Base-by-base conservation (phyloP, 2,888 invertebrate genomes). In the Minunthozetes semirufus region DNA sequence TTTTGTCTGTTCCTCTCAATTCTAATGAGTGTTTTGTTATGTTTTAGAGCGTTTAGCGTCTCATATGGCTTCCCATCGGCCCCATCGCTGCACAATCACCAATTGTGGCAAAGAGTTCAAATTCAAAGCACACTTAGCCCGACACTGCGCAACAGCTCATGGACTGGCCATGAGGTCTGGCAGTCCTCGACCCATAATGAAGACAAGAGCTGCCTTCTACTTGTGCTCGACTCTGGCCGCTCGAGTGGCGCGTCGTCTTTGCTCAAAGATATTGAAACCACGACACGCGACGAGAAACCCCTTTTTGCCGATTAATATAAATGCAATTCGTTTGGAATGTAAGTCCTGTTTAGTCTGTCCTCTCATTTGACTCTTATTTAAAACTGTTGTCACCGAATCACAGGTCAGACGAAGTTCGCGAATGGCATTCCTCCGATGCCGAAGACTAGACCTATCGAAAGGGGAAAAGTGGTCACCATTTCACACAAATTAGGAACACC, bases 101-200 rank as follows among this genome's bases (percentile, higher is more conserved):
- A 91, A 92, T 80, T 96, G 96, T 85, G 92, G 91, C 76, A 94
- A 95, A 88, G 95, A 96, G 85, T 96, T 96, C 85, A 94, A 95
- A 84, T 85, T 95, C 81, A 96, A 95, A 85, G 91, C 94, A 77
- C 95, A 96, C 84, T 86, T 97, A 80, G 92, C 92, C 77, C 89
- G 94, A 77, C 96, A 97, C 86, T 91, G 94, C 84, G 94, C 93
- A 75, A 92, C 92, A 80, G 92, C 93, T 75, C 96, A 96, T 85
- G 92, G 92, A 9, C 81, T 86, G 76, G 87, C 89, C 75, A 88
- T 92, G 81, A 86, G 78, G 72, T 77, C 78, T 22, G 80, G 78
- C 86, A 89, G 17, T 89, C 89, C 77, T 90, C 90, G 70, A 90
- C 95, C 96, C 73, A 93, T 96, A 66, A 94, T 95, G 94, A 96